These are phyloP conservation scores for Phenganax stokvisi DNA, from an alignment of 92 coral and sea anemone species.

Conservation along the genomic window DNA sequence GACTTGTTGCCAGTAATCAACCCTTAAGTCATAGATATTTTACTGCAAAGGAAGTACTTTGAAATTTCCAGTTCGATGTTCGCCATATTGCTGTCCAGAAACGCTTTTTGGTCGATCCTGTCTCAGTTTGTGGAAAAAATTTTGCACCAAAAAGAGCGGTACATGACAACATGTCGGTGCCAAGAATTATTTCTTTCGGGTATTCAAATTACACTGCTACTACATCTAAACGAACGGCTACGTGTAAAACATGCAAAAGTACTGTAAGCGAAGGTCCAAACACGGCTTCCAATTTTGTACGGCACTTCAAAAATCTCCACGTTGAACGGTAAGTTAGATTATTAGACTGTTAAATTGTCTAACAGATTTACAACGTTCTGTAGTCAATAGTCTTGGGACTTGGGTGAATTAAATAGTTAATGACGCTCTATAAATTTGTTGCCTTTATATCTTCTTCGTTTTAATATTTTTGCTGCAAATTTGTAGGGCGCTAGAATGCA, in stretches of 20 bases:
- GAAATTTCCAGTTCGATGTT: neutral
- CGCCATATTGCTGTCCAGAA: neutral
- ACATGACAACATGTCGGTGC: neutral
- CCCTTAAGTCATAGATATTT: neutral
- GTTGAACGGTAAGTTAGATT: neutral
- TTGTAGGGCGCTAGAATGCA: no score
- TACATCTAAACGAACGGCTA: neutral
- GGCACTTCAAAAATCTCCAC: neutral
- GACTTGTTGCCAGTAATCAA: conserved; percentile 16
- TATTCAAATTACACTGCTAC: neutral
- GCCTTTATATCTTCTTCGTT: no score
- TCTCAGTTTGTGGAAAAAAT: no score
- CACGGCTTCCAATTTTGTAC: neutral
- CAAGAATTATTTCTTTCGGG: conserved; percentile 9
- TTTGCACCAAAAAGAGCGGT: neutral
- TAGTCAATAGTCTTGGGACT: neutral
- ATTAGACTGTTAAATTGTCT: neutral
- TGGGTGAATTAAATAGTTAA: neutral
- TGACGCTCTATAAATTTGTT: no score
- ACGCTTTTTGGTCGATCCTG: neutral
- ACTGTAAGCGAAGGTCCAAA: neutral
- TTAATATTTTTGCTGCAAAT: no score
- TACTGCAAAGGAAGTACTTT: neutral
- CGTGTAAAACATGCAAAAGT: conserved; percentile 1
- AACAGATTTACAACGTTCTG: no score